Conservation (phyloP, 2,888 invertebrate genomes). For the Clunio marinus region DNA sequence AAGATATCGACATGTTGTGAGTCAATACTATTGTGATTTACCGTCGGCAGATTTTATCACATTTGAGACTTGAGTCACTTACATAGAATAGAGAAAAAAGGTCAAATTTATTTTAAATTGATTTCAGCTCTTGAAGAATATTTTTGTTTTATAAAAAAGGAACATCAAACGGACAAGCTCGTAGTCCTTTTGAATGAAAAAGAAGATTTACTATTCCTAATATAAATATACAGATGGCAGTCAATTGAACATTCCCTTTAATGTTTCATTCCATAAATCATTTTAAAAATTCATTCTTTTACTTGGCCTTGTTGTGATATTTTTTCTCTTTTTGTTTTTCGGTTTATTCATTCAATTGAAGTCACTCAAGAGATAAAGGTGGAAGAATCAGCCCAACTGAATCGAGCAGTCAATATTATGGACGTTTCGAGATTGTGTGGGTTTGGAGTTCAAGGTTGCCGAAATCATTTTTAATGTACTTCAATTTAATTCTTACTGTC, state of each 20-base stretch:
- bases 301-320: too few species aligned
- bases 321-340: too few species aligned
- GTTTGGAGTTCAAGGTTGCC: conserved; percentile 17
- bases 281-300: too few species aligned
- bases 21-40: neutral
- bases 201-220: too few species aligned
- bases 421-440: neutral
- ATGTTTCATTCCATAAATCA: conserved; percentile 29
- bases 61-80: too few species aligned
- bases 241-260: conserved; percentile 25
- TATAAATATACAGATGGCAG: conserved; percentile 19
- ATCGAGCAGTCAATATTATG: neutral
- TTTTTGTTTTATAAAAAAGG: neutral
- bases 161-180: conserved; percentile 9
- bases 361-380: too few species aligned
- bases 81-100: too few species aligned
- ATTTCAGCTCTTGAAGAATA: neutral
- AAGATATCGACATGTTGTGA: too few species aligned
- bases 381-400: too few species aligned
- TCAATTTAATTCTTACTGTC: neutral
- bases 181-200: neutral
- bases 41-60: conserved; percentile 14
- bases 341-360: too few species aligned
- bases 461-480: neutral
- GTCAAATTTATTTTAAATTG: conserved; percentile 11